Base-by-base conservation (phyloP, 1,140 invertebrate genomes). In the Aphaenogaster floridana region DNA sequence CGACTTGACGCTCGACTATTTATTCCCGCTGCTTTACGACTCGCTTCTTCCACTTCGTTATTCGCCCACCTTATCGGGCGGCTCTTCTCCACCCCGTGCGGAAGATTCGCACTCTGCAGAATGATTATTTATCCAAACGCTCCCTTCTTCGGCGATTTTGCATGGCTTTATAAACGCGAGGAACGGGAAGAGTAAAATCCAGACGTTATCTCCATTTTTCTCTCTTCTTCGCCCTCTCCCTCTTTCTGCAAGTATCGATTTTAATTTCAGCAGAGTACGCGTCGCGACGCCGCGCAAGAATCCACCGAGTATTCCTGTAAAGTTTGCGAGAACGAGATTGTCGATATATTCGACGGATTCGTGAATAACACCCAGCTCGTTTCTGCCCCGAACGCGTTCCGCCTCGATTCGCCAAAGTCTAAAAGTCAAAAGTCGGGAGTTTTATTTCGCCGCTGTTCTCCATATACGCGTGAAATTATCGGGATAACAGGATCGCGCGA, bases 21-120 rank as follows among this genome's bases (percentile, higher is more conserved):
- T 84, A 84, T 84, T 84, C 80, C 80, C 80, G 80, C 80, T 84
- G 80, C 80, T 84, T 84, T 84, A 84, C 80, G 80, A 84, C 54
- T 84, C 80, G 80, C 80, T 84, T 76, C 80, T 84, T 84, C 80
- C 80, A 84, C 80, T 84, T 84, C 80, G 80, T 84, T 84, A 84
- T 84, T 84, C 80, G 80, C 80, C 80, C 69, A 76, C 69, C 80
- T 84, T 84, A 84, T 84, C 80, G 80, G 80, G 39, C 54, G 68
- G 28, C 7, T 66, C 68, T 45, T 34, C 34, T 28, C 69, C 59
- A 36, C 17, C 69, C 68, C 5, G n/a, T 45, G 80, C 69, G 42
- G 28, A 48, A 76, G 69, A 84, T 74, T 84, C 80, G 80, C 57
- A 74, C 69, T 84, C 80, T 84, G 54, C 69, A 84, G 80, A 84